Conservation (phyloP, 2,888 invertebrate genomes). For the Emmelina monodactyla region DNA sequence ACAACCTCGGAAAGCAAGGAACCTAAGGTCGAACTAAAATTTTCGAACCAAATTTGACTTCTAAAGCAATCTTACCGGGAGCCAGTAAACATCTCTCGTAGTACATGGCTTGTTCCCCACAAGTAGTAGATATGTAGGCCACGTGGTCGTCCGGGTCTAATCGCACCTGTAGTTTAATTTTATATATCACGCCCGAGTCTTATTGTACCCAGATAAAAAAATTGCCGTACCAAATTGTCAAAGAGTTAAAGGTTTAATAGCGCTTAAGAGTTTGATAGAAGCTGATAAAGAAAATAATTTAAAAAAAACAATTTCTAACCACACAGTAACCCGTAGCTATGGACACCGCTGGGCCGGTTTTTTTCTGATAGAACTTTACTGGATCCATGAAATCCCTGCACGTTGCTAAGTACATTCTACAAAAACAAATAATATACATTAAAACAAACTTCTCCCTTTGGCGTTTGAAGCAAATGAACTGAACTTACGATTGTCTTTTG, state of each 20-base stretch:
- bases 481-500: constrained; percentile 28
- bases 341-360: constrained; percentile 41
- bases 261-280: no score
- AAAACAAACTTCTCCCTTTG: no score
- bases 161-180: no score
- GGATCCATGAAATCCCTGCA: constrained; percentile 40
- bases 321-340: constrained; percentile 51
- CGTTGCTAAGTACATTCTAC: constrained; percentile 33
- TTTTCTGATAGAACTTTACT: constrained; percentile 37
- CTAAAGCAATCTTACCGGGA: constrained; percentile 24
- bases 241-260: no score
- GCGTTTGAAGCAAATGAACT: no score
- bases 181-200: no score
- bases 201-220: no score
- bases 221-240: no score
- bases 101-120: constrained; percentile 46
- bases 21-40: not conserved
- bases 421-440: no score
- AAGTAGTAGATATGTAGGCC: constrained; percentile 33
- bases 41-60: no score
- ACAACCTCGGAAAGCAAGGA: not conserved
- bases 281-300: no score
- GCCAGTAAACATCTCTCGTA: constrained; percentile 49
- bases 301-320: no score
- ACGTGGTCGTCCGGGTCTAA: constrained; percentile 49